These are phyloP conservation scores for Gibbula magus DNA, from an alignment of 2,888 invertebrate genomes.

Conservation along the genomic window DNA sequence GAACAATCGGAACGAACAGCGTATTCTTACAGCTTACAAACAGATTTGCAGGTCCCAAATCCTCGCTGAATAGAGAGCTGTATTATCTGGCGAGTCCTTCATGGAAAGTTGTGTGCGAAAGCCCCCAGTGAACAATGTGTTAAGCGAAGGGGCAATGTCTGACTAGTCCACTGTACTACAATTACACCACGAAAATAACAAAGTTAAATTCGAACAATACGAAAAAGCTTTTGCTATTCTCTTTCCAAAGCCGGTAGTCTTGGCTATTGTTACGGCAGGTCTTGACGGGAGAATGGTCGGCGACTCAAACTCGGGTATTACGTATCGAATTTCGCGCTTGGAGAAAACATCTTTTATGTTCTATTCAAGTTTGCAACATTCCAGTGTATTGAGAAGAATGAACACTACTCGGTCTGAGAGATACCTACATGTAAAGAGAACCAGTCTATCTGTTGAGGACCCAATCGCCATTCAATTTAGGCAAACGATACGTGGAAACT, in stretches of 20 bases:
- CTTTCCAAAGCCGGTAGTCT: slow-evolving; percentile 4
- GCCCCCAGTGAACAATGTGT: slow-evolving; percentile 14
- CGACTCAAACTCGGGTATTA: slow-evolving; percentile 1
- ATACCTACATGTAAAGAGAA: slow-evolving; percentile 20
- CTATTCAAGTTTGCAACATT: slow-evolving; percentile 24
- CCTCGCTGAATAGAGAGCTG: slow-evolving; percentile 3
- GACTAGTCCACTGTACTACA: neutral
- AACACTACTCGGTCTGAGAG: neutral
- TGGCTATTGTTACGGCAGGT: slow-evolving; percentile 6
- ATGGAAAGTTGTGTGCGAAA: slow-evolving; percentile 14
- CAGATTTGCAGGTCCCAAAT: slow-evolving; percentile 16
- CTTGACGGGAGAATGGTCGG: slow-evolving; percentile 8
- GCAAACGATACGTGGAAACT: slow-evolving; percentile 25
- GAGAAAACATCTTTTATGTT: slow-evolving; percentile 20
- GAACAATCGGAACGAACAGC: neutral
- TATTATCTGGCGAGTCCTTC: slow-evolving; percentile 14
- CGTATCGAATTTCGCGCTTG: slow-evolving; percentile 19
- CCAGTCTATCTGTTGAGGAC: slow-evolving; percentile 17
- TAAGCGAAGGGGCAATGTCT: slow-evolving; percentile 3
- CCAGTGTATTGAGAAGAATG: slow-evolving; percentile 25
- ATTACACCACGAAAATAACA: slow-evolving; percentile 25
- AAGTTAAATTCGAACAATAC: slow-evolving; percentile 29
- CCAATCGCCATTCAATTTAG: slow-evolving; percentile 19
- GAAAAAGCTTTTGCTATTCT: slow-evolving; percentile 18
- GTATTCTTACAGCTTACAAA: slow-evolving; percentile 13